Base-by-base conservation (phyloP, 2,797 vertebrate species). In the Pipistrellus kuhlii region DNA sequence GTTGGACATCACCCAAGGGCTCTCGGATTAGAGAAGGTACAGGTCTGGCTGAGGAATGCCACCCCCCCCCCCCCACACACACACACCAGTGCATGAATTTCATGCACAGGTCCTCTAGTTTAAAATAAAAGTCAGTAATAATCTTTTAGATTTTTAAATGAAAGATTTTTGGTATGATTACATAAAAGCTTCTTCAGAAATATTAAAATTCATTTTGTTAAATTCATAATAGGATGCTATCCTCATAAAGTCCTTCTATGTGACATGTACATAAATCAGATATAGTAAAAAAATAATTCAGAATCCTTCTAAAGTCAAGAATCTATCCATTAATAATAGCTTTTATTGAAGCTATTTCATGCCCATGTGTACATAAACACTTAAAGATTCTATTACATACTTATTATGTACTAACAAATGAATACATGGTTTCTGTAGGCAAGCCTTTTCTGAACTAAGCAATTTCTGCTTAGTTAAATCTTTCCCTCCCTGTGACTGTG, bases 401-500 rank as follows among this genome's bases (percentile, higher is more conserved):
- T 87, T 91, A 91, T 69, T 92, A 77, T 41, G 11, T 35, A 82
- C 93, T 92, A 95, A 51, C 72, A 93, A 89, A 94, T 85, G 64
- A 95, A 78, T 35, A 73, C 21, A 46, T 82, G 44, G 78, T 20
- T 82, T 94, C 88, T 59, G 1, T n/a, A 78, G 53, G 30, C 8
- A 88, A 96, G 17, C 0, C 17, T 88, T 81, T 90, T 77, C 30
- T n/a, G 15, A 32, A 66, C 81, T 72, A 83, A 90, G 64, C n/a
- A 75, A 85, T 88, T 95, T 95, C 80, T 84, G 85, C 32, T 93
- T 93, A 97, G 83, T 95, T 96, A 94, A 96, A 92, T 91, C 20
- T 78, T 85, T 88, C 30, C 76, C 90, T 94, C 92, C 88, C 32
- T 41, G 92, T 95, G n/a, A 87, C 91, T 95, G 66, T 89, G 94